Evolutionary conservation across 2,888 invertebrate genomes (phyloP).

Genomic region (Brassicogethes aeneus): DNA sequence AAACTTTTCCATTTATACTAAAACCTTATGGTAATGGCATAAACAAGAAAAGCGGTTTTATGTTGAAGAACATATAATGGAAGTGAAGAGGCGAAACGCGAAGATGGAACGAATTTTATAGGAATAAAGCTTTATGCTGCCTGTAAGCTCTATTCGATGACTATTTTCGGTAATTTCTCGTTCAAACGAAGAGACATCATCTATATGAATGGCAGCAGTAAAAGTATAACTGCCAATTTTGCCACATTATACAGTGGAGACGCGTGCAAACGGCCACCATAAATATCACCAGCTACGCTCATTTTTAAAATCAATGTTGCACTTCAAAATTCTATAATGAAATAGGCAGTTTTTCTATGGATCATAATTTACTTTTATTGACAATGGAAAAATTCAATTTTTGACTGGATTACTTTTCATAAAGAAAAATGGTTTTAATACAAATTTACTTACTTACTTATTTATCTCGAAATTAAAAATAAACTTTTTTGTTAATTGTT

Average conservation of each 20-base stretch:
- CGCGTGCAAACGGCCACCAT: neutral
- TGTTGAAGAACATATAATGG: neutral
- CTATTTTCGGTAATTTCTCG: conserved; percentile 29
- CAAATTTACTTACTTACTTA: too few relatives aligned
- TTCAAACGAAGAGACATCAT: conserved; percentile 25
- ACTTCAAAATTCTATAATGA: neutral
- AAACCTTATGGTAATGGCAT: neutral
- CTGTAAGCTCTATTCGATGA: conserved; percentile 24
- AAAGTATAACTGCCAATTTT: conserved; percentile 30
- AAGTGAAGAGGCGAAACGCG: neutral
- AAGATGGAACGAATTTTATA: neutral
- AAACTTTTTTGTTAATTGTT: too few relatives aligned
- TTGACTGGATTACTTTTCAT: too few relatives aligned
- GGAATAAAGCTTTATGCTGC: neutral
- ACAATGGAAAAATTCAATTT: neutral
- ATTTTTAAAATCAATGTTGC: neutral
- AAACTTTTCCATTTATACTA: neutral
- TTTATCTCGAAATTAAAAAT: too few relatives aligned
- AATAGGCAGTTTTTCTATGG: neutral
- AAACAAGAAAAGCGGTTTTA: neutral
- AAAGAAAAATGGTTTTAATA: too few relatives aligned
- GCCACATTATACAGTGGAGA: conserved; percentile 16
- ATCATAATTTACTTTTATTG: neutral
- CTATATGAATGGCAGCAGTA: conserved; percentile 27
- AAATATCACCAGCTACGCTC: neutral